Percentiles rank a stretch among this genome's conserved stretches.
phyloP scores from a whole-genome alignment of 2,797 vertebrate species.

The Girardinus metallicus region DNA sequence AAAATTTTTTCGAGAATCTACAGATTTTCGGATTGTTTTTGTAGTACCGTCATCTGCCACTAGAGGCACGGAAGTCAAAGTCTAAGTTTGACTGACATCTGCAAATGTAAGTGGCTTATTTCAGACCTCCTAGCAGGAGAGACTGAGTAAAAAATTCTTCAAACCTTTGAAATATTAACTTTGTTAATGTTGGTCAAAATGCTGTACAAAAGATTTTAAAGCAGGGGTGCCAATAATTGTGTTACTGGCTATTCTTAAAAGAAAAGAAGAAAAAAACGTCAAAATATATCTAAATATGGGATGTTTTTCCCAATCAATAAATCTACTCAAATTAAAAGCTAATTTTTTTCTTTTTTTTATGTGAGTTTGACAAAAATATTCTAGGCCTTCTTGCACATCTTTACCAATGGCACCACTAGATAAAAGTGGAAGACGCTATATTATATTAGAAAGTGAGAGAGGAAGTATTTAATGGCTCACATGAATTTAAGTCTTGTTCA shows the following conservation, averaged over 20 bases:
- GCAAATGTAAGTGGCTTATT: neutral
- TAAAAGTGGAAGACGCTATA: neutral
- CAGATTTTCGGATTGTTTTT: neutral
- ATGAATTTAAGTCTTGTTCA: too few relatives aligned
- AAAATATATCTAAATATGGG: neutral
- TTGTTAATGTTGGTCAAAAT: neutral
- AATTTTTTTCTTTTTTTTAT: neutral
- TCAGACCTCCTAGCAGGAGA: neutral
- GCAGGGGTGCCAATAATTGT: neutral
- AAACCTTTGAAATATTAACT: neutral
- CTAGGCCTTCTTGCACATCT: neutral
- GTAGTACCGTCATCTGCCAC: neutral
- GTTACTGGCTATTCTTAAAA: neutral
- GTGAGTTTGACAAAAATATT: neutral
- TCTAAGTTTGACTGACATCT: neutral
- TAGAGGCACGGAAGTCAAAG: neutral
- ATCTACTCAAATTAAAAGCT: neutral
- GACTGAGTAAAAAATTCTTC: neutral
- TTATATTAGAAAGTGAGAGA: neutral
- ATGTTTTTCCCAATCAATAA: neutral
- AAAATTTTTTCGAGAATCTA: neutral
- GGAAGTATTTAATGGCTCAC: neutral
- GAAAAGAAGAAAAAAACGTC: neutral
- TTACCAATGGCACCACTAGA: neutral
- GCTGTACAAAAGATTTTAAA: neutral